Evolutionary conservation across 1,140 invertebrate species (phyloP).

Genomic region (Neodiprion lecontei): DNA sequence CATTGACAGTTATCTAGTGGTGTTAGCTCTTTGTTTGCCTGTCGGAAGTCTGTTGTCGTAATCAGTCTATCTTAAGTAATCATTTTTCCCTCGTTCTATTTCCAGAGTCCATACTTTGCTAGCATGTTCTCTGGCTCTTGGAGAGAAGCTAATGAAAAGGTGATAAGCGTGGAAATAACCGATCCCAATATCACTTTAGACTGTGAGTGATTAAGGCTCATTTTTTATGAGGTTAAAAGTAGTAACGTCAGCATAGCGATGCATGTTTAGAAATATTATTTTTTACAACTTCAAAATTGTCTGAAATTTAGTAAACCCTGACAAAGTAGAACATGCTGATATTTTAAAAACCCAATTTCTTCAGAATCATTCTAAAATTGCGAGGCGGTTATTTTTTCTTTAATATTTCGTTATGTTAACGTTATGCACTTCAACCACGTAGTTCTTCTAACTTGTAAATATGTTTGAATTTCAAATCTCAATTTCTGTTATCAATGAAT

Average conservation of each 20-base stretch:
- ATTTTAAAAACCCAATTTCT: slow-evolving; percentile 3
- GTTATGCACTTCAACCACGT: too few relatives aligned
- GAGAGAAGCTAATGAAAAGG: slow-evolving; percentile 74
- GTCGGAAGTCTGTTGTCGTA: too few relatives aligned
- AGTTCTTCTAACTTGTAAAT: too few relatives aligned
- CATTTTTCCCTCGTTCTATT: slow-evolving; percentile 29
- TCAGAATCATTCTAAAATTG: too few relatives aligned
- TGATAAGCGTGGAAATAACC: slow-evolving; percentile 74
- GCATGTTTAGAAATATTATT: neutral
- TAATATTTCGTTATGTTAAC: too few relatives aligned
- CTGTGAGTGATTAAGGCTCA: slow-evolving; percentile 59
- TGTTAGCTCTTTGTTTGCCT: neutral
- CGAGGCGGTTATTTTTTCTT: too few relatives aligned
- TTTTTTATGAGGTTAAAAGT: neutral
- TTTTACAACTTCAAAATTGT: neutral
- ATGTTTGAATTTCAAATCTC: too few relatives aligned
- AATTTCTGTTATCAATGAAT: too few relatives aligned
- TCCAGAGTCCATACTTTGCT: slow-evolving; percentile 81
- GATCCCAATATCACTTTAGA: slow-evolving; percentile 78
- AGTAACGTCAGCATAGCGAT: too few relatives aligned
- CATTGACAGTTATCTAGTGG: neutral
- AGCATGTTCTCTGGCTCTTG: slow-evolving; percentile 87
- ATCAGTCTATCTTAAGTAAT: slow-evolving; percentile 14
- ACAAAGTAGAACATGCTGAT: too few relatives aligned
- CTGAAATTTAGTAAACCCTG: too few relatives aligned